A percentile compares a stretch with the other conserved stretches of the same genome.
Conservation (phyloP, 2,113 vertebrate genomes). For the Mus musculus region DNA sequence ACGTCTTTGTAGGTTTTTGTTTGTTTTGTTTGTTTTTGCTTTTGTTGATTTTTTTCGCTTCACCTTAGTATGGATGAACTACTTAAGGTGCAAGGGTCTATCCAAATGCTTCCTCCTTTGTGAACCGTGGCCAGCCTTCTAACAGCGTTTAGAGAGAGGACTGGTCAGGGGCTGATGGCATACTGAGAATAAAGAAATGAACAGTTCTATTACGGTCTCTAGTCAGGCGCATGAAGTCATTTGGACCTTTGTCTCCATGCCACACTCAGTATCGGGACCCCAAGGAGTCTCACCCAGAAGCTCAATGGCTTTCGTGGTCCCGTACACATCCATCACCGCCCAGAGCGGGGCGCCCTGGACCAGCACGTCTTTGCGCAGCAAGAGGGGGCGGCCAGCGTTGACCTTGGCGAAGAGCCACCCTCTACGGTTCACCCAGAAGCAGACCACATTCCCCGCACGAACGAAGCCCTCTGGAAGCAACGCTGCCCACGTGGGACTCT, state of each 20-base stretch:
- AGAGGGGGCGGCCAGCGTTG: background rate
- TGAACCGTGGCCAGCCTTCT: background rate
- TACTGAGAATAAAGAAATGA: background rate
- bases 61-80: background rate
- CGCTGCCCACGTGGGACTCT: conserved; percentile 85
- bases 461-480: conserved; percentile 73
- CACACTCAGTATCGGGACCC: background rate
- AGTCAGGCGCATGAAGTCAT: rapidly evolving
- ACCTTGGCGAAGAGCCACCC: conserved; percentile 79
- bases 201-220: background rate
- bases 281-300: conserved; percentile 85
- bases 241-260: background rate
- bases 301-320: conserved; percentile 87
- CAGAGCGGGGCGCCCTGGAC: conserved; percentile 85
- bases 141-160: background rate
- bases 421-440: conserved; percentile 88
- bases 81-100: background rate
- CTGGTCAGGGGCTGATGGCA: background rate
- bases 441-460: conserved; percentile 76
- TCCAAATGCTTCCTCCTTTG: background rate
- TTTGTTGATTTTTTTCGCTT: background rate
- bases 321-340: conserved; percentile 92
- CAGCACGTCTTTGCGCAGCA: conserved; percentile 78
- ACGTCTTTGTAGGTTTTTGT: background rate
- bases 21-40: background rate